Evolutionary conservation across 2,113 vertebrate species (phyloP), one percentile per base, ranked within the genome.

Genomic region (Taxidea taxus): DNA sequence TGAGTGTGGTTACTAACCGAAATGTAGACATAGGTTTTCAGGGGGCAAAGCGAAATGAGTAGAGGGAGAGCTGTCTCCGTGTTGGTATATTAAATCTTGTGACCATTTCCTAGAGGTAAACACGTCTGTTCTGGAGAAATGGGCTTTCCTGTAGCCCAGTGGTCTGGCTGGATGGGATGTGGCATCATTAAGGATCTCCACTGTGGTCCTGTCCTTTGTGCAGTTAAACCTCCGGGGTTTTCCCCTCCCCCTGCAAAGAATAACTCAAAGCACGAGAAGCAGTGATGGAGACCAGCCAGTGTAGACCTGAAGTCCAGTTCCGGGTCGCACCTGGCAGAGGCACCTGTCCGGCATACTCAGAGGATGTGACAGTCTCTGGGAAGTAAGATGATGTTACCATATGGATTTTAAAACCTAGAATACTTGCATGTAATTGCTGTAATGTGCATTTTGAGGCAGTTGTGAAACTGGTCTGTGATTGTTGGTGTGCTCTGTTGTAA

Each of bases 391-490:
- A 21, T 34, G 68, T 72, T 87, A 88, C 56, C 74, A 2, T 31
- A 0, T 68, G 83, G 47, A 25, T 42, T 92, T 92, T 64, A 42
- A 31, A 68, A 94, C 70, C 11, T 82, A 39, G 23, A 96, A 74
- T 84, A 54, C 31, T 81, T 93, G 58, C 89, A 90, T 98, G 92
- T 81, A 34, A 70, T 68, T 68, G 95, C 87, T 98, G 10, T 70
- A 29, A 0, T 95, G 64, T 95, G 91, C 91, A 39, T 94, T 96
- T 66, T 21, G 51, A 95, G 98, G 96, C 83, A 15, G 0, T 96
- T 97, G 87, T 97, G 92, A 98, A 85, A 90, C 94, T 96, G 60
- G 42, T 15, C 18, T 77, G 89, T 97, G 96, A 92, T 90, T 66
- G 39, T 98, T 74, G 85, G 68, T 96, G 83, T 89, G 82, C 91